phyloP scores from a whole-genome alignment of 2,888 invertebrate species.

The Mimas tiliae region DNA sequence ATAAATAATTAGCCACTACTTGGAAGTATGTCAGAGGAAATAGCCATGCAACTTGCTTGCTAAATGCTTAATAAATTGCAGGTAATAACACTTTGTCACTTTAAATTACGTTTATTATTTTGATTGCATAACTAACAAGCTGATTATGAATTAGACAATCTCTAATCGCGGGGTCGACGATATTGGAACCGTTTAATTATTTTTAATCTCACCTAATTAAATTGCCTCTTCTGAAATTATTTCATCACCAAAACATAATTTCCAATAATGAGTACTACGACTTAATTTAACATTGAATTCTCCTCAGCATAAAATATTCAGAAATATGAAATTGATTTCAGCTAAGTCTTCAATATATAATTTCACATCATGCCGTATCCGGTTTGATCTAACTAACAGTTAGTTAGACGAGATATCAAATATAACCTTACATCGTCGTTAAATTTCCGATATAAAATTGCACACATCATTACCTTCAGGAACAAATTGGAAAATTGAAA shows the following conservation, averaged over 20 bases:
- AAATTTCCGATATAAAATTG: slow-evolving; percentile 41
- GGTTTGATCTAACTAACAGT: background rate
- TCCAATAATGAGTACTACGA: slow-evolving; percentile 1
- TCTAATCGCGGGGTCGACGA: slow-evolving; percentile 1
- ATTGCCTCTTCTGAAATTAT: background rate
- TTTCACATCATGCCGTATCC: background rate
- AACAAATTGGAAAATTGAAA: slow-evolving; percentile 54
- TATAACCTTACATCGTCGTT: slow-evolving; percentile 42
- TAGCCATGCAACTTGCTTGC: background rate
- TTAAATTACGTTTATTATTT: slow-evolving; percentile 10
- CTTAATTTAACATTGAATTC: background rate
- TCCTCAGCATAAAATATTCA: background rate
- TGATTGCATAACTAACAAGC: slow-evolving; percentile 8
- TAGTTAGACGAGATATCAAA: slow-evolving; percentile 28
- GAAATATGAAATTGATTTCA: background rate
- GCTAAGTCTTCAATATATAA: background rate
- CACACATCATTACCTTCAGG: slow-evolving; percentile 50
- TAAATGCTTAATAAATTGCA: slow-evolving; percentile 9
- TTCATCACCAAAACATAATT: slow-evolving; percentile 3
- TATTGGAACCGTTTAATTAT: slow-evolving; percentile 11
- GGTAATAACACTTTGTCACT: slow-evolving; percentile 15
- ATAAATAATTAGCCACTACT: background rate
- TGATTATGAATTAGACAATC: background rate
- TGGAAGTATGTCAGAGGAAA: background rate
- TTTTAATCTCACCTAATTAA: slow-evolving; percentile 18